A percentile compares a stretch with the other conserved stretches of the same genome.
Conservation (phyloP, 2,797 vertebrate species). For the Glossophaga mutica region DNA sequence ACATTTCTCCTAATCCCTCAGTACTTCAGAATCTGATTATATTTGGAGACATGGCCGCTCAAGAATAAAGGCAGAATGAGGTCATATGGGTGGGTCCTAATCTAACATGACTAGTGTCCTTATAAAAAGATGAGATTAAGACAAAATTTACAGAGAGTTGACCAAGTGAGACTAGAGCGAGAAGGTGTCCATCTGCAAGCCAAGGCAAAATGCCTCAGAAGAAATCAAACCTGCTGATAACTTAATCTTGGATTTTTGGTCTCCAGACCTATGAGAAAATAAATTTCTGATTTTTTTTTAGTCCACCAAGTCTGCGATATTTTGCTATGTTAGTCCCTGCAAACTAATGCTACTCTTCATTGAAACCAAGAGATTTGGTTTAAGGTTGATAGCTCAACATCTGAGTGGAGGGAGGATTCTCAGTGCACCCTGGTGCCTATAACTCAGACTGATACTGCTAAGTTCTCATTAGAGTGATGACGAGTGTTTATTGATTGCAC, state of each 20-base stretch:
- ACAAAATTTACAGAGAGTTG: not conserved
- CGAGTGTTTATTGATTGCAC: not conserved
- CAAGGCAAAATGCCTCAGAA: not conserved
- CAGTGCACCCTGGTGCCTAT: not conserved
- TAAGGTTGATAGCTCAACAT: not conserved
- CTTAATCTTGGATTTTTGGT: not conserved
- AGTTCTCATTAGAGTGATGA: not conserved
- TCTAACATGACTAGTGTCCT: not conserved
- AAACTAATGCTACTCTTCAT: not conserved
- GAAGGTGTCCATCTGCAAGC: not conserved
- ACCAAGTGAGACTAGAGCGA: not conserved
- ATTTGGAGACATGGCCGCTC: not conserved
- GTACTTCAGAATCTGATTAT: not conserved
- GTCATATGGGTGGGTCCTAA: not conserved
- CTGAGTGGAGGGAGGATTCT: not conserved
- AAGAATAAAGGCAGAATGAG: not conserved
- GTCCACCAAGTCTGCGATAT: not conserved
- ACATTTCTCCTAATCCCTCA: not conserved
- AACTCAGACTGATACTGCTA: not conserved
- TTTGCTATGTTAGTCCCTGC: not conserved
- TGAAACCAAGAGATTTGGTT: not conserved
- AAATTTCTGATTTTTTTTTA: not conserved
- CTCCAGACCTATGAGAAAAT: not conserved
- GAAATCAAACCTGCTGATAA: not conserved
- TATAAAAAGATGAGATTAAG: not conserved